Conservation (phyloP, 1,140 invertebrate species). For the Caerostris darwini region DNA sequence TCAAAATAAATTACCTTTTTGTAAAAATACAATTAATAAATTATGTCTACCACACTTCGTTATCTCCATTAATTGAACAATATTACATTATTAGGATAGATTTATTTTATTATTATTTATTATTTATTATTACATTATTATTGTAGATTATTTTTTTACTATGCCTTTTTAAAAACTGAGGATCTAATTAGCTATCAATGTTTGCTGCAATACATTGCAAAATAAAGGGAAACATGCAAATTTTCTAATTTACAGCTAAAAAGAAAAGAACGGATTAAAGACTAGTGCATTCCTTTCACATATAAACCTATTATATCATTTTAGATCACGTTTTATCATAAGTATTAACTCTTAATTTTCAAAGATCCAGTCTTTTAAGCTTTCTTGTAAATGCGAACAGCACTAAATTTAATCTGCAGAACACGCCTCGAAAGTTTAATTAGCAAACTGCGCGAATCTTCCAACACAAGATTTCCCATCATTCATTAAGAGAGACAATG, state of each 20-base stretch:
- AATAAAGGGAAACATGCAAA: neutral
- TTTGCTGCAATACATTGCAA: neutral
- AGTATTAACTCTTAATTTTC: neutral
- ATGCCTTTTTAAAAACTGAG: too few species aligned
- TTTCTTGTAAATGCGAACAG: constrained; percentile 3
- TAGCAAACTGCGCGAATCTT: neutral
- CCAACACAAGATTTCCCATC: neutral
- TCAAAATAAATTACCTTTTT: too few species aligned
- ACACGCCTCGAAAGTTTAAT: constrained; percentile 41
- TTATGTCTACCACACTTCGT: too few species aligned
- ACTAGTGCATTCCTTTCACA: neutral
- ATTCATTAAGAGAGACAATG: constrained; percentile 48
- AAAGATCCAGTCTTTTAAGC: neutral
- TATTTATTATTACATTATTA: too few species aligned
- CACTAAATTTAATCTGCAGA: constrained; percentile 14
- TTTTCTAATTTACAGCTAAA: neutral
- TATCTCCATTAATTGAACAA: too few species aligned
- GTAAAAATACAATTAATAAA: too few species aligned
- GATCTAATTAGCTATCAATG: too few species aligned
- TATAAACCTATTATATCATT: neutral
- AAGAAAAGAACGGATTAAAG: neutral
- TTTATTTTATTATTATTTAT: too few species aligned
- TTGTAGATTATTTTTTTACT: too few species aligned
- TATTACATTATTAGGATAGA: too few species aligned
- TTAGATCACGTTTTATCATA: neutral